Base-by-base conservation (phyloP, 1,140 invertebrate species). In the Drosophila pruinosa region DNA sequence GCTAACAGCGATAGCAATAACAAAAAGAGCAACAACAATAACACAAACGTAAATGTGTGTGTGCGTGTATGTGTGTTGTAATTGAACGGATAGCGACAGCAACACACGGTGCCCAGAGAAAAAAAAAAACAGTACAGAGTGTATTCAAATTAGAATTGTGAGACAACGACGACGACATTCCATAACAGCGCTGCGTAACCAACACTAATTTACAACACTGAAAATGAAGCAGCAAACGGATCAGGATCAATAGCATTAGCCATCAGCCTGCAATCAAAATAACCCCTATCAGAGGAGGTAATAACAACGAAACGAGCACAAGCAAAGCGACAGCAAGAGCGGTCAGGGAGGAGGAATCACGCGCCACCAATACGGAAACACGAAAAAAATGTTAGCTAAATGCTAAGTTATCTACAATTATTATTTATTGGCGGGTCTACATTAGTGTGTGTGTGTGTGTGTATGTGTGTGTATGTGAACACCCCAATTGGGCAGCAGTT, bases 331-430 rank as follows among this genome's bases (percentile, higher is more conserved):
- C 28, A 34, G 8, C 5, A 7, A 36, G 14, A 15, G n/a, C n/a
- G 58, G 39, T 28, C 38, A 39, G 58, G 34, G 54, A 38, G 53
- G 48, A 68, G 71, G 74, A 82, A 86, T 88, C 81, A 86, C 81
- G 82, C 82, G 81, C 81, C 52, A 64, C 61, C 75, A 78, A 82
- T 73, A 89, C 82, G 71, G 74, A 82, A 72, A 67, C 68, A 79
- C 75, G 63, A 69, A 70, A 63, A 80, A 86, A 88, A 88, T 82
- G 82, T 88, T 89, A 88, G 82, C 78, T 65, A 89, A 78, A 88
- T 71, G 47, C 75, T 68, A 70, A 89, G 75, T 88, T 82, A 88
- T 88, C 82, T 88, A 82, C 71, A 78, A 78, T 85, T 81, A 86
- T 81, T 77, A 77, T 72, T 88, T 78, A 65, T 75, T 78, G 75